A percentile compares a stretch with the other conserved stretches of the same genome.
phyloP scores from a whole-genome alignment of 2,888 invertebrate species.

The Thecocarcelia acutangulata region DNA sequence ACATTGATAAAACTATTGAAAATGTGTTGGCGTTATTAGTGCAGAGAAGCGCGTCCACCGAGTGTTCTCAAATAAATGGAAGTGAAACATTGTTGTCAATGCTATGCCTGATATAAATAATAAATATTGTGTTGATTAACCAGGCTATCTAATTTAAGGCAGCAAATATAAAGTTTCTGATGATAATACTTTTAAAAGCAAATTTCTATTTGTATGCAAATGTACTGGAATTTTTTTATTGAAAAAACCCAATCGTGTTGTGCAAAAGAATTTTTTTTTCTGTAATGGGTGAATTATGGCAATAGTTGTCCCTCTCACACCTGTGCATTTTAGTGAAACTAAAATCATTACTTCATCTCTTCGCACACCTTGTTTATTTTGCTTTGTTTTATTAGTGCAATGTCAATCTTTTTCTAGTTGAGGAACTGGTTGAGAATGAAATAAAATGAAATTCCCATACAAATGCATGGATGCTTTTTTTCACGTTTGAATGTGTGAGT shows the following conservation, averaged over 20 bases:
- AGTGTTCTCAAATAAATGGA: constrained; percentile 59
- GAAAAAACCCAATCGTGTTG: constrained; percentile 32
- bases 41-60: constrained; percentile 70
- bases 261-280: constrained; percentile 60
- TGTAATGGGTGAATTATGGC: constrained; percentile 25
- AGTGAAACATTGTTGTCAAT: constrained; percentile 65
- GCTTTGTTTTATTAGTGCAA: constrained; percentile 51
- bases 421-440: constrained; percentile 47
- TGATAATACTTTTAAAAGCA: too few relatives aligned
- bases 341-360: constrained; percentile 21
- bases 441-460: constrained; percentile 69
- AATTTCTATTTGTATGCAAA: not conserved
- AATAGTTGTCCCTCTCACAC: constrained; percentile 57
- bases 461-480: constrained; percentile 55
- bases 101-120: not conserved
- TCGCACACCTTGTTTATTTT: constrained; percentile 54
- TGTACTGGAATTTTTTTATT: constrained; percentile 48
- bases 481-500: not conserved
- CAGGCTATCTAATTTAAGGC: too few relatives aligned
- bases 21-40: constrained; percentile 72
- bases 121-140: too few relatives aligned
- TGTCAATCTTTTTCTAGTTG: constrained; percentile 42
- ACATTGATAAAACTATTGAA: constrained; percentile 71
- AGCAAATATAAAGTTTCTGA: not conserved
- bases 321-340: constrained; percentile 8